Evolutionary conservation across 2,113 vertebrate genomes (phyloP).

Genomic region (Coregonus clupeaformis): DNA sequence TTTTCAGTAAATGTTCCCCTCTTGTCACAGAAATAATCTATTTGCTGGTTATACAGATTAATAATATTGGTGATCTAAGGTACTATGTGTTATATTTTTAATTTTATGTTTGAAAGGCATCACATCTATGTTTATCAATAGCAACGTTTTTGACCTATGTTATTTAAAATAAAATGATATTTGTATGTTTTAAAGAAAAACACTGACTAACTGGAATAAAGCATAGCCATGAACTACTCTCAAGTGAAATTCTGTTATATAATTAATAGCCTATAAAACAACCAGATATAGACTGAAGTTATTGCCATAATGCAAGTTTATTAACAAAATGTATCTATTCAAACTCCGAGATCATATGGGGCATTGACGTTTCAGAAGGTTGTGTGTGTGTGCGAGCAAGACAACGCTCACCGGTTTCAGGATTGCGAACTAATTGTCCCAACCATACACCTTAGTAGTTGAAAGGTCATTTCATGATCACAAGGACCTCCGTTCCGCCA

Average conservation of each 20-base stretch:
- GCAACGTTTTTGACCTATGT: conserved; percentile 29
- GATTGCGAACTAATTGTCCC: neutral
- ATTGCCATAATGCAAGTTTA: no score
- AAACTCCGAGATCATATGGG: no score
- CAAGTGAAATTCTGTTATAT: neutral
- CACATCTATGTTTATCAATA: neutral
- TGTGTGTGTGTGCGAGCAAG: no score
- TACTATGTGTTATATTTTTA: neutral
- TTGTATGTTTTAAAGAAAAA: conserved; percentile 62
- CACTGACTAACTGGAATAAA: conserved; percentile 33
- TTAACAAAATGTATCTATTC: no score
- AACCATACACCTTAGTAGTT: neutral
- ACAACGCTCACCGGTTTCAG: no score
- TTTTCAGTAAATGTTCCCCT: conserved; percentile 7
- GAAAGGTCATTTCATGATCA: neutral
- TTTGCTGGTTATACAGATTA: conserved; percentile 2
- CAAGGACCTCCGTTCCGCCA: no score
- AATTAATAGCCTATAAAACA: neutral
- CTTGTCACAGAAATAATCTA: conserved; percentile 5
- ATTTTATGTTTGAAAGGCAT: neutral
- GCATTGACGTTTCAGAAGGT: no score
- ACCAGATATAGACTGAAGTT: no score
- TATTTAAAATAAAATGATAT: conserved; percentile 43
- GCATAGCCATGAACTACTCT: conserved; percentile 13
- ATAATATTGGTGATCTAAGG: neutral